Evolutionary conservation across 2,797 vertebrate species (phyloP), one percentile per base, ranked within the genome.

Genomic region (Pangasius larnaudii): DNA sequence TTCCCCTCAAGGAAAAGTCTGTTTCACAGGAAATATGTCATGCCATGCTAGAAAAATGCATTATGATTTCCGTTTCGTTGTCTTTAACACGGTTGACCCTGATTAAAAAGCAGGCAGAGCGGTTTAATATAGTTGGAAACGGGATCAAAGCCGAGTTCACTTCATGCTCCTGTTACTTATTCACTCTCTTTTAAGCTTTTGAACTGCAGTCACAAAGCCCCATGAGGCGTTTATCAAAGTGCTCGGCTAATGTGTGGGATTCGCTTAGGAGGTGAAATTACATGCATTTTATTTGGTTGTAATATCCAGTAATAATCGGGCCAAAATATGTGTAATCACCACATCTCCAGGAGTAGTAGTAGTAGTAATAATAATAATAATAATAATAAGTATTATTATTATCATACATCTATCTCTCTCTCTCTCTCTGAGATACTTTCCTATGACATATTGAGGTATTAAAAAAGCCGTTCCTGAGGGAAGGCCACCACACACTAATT

Each of bases 401-500:
- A 49, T 27, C 49, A 75, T 49, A 42, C 8, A 46, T 80, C 83
- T 53, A 56, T 86, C 39, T 72, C 83, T 53, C 61, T 86, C 39
- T 72, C 39, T 72, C 65, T 92, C 63, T 84, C 80, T 83, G 91
- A 94, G 93, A 91, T 92, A 85, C 90, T 87, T 86, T 90, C 91
- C 88, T 93, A 91, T 95, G 95, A 96, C 94, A 95, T 96, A 96
- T 95, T 93, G 95, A 93, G 95, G 95, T 95, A 95, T 96, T 96
- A 61, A 95, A 96, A 96, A 95, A 94, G 91, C 91, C 92, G 86
- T 90, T 95, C 95, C 93, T 78, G 89, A 78, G 95, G 94, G 96
- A 95, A 80, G 67, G 91, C 91, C 90, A 92, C 92, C 91, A 94
- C 92, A 93, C 93, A 93, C 95, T 96, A 96, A 96, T 97, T 96